phyloP scores from a whole-genome alignment of 2,113 vertebrate genomes.

The Picathartes gymnocephalus region DNA sequence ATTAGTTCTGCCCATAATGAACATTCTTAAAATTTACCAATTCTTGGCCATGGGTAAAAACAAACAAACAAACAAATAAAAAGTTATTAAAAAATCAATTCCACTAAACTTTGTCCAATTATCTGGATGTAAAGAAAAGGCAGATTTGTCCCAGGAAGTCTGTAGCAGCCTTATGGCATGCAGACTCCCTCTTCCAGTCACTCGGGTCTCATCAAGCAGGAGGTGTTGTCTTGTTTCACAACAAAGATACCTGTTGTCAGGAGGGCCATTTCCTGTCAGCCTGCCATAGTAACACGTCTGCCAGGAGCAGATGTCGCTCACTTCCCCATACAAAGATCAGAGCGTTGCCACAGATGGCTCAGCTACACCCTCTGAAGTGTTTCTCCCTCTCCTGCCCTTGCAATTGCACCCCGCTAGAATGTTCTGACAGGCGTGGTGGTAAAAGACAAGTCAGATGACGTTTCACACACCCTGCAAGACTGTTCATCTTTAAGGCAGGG shows the following conservation, averaged over 20 bases:
- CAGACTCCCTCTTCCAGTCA: not conserved
- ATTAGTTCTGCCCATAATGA: not conserved
- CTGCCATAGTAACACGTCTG: slow-evolving; percentile 33
- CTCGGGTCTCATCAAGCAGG: not conserved
- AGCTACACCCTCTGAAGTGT: not conserved
- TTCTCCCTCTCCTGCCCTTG: not conserved
- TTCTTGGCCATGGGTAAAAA: not conserved
- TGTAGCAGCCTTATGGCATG: not conserved
- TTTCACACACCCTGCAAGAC: not conserved
- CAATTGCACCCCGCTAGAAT: not conserved
- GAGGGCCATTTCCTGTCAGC: not conserved
- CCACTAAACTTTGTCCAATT: not conserved
- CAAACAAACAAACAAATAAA: not conserved
- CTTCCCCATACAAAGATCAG: not conserved
- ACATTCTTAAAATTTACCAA: not conserved
- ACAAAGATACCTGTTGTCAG: not conserved
- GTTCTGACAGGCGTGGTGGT: not conserved
- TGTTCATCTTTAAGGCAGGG: not conserved
- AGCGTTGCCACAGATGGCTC: slow-evolving; percentile 14
- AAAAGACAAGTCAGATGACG: not conserved
- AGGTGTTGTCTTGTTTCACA: not conserved
- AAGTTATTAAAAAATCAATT: not conserved
- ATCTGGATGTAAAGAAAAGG: not conserved
- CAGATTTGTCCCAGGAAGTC: not conserved
- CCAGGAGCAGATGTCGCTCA: not conserved